Evolutionary conservation across 2,888 invertebrate species (phyloP).

Genomic region (Clusia tigrina): DNA sequence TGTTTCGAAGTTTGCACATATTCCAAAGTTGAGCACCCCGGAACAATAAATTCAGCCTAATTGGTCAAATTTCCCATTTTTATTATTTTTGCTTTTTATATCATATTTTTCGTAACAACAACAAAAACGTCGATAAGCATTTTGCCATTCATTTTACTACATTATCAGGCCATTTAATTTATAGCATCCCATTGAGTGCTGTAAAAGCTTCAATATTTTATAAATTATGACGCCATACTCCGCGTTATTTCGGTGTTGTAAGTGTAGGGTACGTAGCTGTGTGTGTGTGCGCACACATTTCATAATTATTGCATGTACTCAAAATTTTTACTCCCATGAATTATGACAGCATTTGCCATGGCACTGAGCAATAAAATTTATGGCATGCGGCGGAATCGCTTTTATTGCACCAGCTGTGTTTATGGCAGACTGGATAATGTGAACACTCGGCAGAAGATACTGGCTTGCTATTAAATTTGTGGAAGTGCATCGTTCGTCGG

Average conservation of each 20-base stretch:
- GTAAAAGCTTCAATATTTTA: conserved; percentile 60
- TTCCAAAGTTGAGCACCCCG: too few relatives aligned
- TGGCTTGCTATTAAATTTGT: conserved; percentile 9
- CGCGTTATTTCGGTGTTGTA: background rate
- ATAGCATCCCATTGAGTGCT: conserved; percentile 54
- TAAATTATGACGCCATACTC: conserved; percentile 47
- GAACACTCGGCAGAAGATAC: background rate
- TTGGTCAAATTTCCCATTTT: background rate
- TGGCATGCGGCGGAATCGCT: conserved; percentile 55
- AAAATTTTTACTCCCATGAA: conserved; percentile 27
- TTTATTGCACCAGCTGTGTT: conserved; percentile 58
- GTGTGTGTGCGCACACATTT: conserved; percentile 31
- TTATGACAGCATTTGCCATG: conserved; percentile 16
- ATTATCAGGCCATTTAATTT: conserved; percentile 58
- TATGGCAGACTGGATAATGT: conserved; percentile 32
- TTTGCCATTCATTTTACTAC: conserved; percentile 57
- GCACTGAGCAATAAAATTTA: conserved; percentile 54
- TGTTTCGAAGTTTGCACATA: too few relatives aligned
- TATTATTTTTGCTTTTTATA: background rate
- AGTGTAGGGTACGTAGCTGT: background rate
- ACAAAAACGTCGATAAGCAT: conserved; percentile 52
- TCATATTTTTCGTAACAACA: too few relatives aligned
- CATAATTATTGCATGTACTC: conserved; percentile 49
- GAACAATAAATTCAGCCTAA: background rate
- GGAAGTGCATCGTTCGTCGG: conserved; percentile 1